These are phyloP conservation scores for Catagonus wagneri DNA, from an alignment of 2,113 vertebrate genomes.

Conservation along the genomic window DNA sequence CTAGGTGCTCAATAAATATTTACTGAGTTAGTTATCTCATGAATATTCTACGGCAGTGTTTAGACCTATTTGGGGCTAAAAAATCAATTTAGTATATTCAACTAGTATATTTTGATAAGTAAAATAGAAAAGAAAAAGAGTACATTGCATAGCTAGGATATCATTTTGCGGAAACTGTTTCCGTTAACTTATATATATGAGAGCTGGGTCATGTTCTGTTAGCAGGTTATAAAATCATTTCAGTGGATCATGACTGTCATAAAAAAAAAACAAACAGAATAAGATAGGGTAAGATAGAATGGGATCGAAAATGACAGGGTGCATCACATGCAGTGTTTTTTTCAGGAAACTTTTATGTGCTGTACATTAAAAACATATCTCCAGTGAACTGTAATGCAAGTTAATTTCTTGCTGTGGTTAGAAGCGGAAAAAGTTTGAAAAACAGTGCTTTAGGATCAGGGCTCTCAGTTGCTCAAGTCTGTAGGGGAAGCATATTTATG, in stretches of 20 bases:
- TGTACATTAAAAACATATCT: slow-evolving; percentile 22
- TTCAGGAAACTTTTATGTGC: slow-evolving; percentile 38
- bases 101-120: slow-evolving; percentile 3
- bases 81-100: slow-evolving; percentile 25
- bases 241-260: not conserved
- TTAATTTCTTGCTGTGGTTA: not conserved
- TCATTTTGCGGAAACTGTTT: slow-evolving; percentile 44
- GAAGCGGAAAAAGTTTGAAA: slow-evolving; percentile 17
- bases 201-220: not conserved
- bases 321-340: not conserved
- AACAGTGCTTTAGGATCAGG: not conserved
- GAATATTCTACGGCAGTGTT: slow-evolving; percentile 21
- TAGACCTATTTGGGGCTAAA: not conserved
- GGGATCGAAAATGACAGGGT: slow-evolving; percentile 9
- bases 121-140: slow-evolving; percentile 18
- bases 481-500: not conserved
- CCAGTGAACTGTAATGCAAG: not conserved
- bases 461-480: not conserved
- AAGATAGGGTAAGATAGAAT: not conserved
- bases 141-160: not conserved
- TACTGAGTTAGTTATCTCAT: slow-evolving; percentile 5
- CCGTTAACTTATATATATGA: not conserved
- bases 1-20: slow-evolving; percentile 45
- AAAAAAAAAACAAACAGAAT: not conserved
- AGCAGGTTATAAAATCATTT: slow-evolving; percentile 51